Conservation (phyloP, 2,113 vertebrate species). For the Aptenodytes forsteri region DNA sequence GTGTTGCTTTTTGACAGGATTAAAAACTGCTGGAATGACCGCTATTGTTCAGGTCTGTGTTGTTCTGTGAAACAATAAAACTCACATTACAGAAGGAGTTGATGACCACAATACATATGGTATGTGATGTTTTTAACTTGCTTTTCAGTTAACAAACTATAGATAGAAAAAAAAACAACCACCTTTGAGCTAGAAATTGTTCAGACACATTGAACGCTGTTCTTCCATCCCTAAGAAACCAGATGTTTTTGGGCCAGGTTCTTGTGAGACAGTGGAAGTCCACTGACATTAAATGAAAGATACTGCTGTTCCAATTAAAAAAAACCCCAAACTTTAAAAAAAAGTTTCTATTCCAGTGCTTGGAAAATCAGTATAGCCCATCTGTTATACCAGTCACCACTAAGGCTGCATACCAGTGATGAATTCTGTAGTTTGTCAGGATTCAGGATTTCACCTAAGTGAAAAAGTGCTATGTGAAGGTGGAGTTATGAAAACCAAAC, state of each 20-base stretch:
- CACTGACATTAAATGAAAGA: background rate
- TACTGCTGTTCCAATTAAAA: background rate
- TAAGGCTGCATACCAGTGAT: background rate
- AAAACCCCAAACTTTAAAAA: too few species aligned
- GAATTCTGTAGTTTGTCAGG: background rate
- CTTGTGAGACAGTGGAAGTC: background rate
- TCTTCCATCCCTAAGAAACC: background rate
- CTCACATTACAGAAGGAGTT: background rate
- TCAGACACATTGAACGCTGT: background rate
- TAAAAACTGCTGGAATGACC: background rate
- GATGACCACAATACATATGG: background rate
- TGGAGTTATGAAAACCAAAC: background rate
- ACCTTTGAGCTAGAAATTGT: background rate
- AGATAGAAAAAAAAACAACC: rapidly evolving
- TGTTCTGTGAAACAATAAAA: background rate
- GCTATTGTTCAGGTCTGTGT: background rate
- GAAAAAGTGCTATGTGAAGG: background rate
- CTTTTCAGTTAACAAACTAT: background rate
- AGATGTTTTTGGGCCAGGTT: background rate
- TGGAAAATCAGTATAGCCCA: background rate
- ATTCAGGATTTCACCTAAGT: background rate
- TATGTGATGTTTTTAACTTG: background rate
- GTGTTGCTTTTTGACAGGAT: background rate
- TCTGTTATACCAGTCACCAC: background rate
- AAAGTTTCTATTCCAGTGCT: background rate